These are phyloP conservation scores for Equus quagga DNA, from an alignment of 2,113 vertebrate species.

Conservation along the genomic window DNA sequence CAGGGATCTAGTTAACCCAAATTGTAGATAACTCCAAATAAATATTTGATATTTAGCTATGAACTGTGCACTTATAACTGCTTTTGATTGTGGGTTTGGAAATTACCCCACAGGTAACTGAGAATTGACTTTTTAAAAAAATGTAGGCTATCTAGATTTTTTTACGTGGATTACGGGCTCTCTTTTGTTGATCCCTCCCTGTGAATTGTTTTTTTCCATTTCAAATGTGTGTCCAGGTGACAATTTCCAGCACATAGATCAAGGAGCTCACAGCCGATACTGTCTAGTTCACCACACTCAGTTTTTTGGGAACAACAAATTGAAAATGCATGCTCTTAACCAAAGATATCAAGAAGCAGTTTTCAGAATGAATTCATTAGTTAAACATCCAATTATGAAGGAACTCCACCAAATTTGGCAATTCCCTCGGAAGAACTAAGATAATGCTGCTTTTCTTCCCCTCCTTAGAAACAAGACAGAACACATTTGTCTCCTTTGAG, in stretches of 20 bases:
- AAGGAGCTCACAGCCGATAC: neutral
- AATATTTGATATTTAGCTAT: slow-evolving; percentile 44
- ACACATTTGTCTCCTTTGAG: neutral
- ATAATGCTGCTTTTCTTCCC: slow-evolving; percentile 37
- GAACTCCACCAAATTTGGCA: slow-evolving; percentile 60
- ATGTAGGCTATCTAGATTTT: neutral
- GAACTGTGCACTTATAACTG: slow-evolving; percentile 2
- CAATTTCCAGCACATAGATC: neutral
- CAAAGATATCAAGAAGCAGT: slow-evolving; percentile 45
- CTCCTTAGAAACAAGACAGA: neutral
- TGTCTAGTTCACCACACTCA: neutral
- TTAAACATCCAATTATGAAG: slow-evolving; percentile 76
- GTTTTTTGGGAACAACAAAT: slow-evolving; percentile 52
- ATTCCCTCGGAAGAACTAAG: slow-evolving; percentile 66
- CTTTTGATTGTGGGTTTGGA: slow-evolving; percentile 54
- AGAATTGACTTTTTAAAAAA: slow-evolving; percentile 38
- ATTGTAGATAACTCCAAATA: neutral
- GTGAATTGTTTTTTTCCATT: neutral
- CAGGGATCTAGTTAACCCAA: neutral
- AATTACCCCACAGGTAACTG: neutral
- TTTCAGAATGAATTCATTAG: slow-evolving; percentile 9
- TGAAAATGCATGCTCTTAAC: slow-evolving; percentile 69
- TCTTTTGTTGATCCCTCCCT: neutral
- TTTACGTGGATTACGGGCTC: neutral
- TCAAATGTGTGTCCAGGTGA: neutral